Base-by-base conservation (phyloP, 2,888 invertebrate species). In the Dolichomitus sp. region DNA sequence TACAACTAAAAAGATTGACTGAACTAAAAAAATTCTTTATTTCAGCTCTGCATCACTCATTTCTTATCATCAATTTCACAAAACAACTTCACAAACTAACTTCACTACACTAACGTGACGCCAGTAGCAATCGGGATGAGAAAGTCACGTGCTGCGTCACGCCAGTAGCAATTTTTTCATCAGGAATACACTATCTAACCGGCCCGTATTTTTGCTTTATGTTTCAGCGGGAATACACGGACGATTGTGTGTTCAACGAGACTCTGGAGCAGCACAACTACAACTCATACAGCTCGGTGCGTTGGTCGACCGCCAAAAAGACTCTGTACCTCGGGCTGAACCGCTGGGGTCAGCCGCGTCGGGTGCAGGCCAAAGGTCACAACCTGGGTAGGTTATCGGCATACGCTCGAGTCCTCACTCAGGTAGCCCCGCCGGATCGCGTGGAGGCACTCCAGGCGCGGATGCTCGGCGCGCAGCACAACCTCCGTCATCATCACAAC, bases 231-330 rank as follows among this genome's bases (percentile, higher is more conserved):
- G 96, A 97, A 94, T 97, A 97, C 95, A 96, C 96, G 92, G 95
- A 95, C 89, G 97, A 97, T 91, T 98, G 98, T 95, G 96, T 97
- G 93, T 97, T 98, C 95, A 97, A 97, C 94, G 98, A 98, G 95
- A 96, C 96, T 93, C 96, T 97, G 94, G 97, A 97, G 94, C 96
- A 96, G 94, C 96, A 97, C 94, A 96, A 97, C 94, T 98, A 97
- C 95, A 98, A 97, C 94, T 97, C 97, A 80, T 98, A 98, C 94
- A 97, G 97, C 90, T 96, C 96, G 88, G 95, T 95, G 83, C 96
- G 96, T 93, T 96, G 96, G 94, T 96, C 96, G 83, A 95, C 95
- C 89, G 95, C 95, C 92, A 96, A 96, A 90, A 93, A 93, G 80
- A 97, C 97, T 69, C 94, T 96, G 87, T 98, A 97, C 94, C 94